Evolutionary conservation across 2,113 vertebrate species (phyloP), one percentile per base, ranked within the genome.

Genomic region (Cephalopholis sonnerati): DNA sequence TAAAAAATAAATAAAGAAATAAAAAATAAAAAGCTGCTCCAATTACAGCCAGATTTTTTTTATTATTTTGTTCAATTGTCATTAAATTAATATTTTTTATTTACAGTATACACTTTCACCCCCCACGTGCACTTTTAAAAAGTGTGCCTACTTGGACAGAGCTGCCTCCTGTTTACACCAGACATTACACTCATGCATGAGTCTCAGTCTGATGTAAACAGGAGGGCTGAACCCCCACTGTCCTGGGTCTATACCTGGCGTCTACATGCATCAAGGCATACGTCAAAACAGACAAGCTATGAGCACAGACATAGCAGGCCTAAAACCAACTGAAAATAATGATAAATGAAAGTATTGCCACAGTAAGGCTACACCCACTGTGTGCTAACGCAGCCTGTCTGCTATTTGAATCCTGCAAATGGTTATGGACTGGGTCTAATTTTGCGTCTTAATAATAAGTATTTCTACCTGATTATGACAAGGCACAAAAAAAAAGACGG

Each of bases 391-490:
- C 82, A 80, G 58, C 55, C 76, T 74, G 51, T 32, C 67, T 82
- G 69, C 74, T 70, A 2, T 75, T 71, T 68, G 17, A 82, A 73
- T 59, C 76, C 64, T 29, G 65, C 53, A 76, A 53, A 81, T 27
- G 24, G 15, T 58, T 57, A 2, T 79, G 73, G 67, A 72, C 71
- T 62, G 50, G 10, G 20, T 58, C 57, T 85, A 79, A 87, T 82
- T 81, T 54, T 76, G 85, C 50, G 51, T 76, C 85, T 85, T 85
- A 86, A 89, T 90, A 87, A 85, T 50, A 75, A 88, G 67, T 82
- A 84, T 89, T 89, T 85, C 87, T 85, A 86, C 79, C 82, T 91
- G 77, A 93, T 91, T 92, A 88, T 91, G 91, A 91, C 86, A 81
- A 81, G 71, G 89, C 73, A 88, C 74, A 72, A 91, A 82, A 63